phyloP scores from a whole-genome alignment of 2,888 invertebrate species.

The Exephanes ischioxanthus region DNA sequence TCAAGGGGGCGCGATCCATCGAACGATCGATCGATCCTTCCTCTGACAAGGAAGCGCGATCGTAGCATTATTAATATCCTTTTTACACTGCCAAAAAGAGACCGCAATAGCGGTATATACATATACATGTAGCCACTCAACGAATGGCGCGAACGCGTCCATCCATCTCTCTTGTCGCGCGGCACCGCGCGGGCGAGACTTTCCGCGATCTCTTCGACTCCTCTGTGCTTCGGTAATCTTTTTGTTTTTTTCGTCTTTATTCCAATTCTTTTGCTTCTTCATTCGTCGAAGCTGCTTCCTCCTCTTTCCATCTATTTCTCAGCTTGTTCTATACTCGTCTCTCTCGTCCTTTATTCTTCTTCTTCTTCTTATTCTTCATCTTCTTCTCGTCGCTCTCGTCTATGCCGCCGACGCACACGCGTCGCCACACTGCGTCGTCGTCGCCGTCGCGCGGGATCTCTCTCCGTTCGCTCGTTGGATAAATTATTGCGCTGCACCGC shows the following conservation, averaged over 20 bases:
- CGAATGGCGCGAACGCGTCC: slow-evolving; percentile 66
- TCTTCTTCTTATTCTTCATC: slow-evolving; percentile 49
- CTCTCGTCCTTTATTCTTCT: slow-evolving; percentile 42
- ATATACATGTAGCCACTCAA: slow-evolving; percentile 48
- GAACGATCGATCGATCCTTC: slow-evolving; percentile 48
- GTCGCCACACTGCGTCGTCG: slow-evolving; percentile 66
- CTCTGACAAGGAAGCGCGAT: slow-evolving; percentile 67
- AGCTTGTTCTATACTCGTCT: slow-evolving; percentile 12
- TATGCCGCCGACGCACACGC: slow-evolving; percentile 71
- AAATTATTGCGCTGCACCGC: slow-evolving; percentile 65
- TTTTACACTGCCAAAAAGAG: slow-evolving; percentile 69
- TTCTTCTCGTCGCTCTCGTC: slow-evolving; percentile 52
- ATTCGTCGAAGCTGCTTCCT: slow-evolving; percentile 39
- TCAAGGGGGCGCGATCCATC: slow-evolving; percentile 55
- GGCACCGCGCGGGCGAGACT: slow-evolving; percentile 43
- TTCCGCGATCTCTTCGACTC: slow-evolving; percentile 65
- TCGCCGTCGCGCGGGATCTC: slow-evolving; percentile 64
- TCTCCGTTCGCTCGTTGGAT: slow-evolving; percentile 49
- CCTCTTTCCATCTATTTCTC: slow-evolving; percentile 43
- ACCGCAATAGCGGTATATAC: slow-evolving; percentile 54
- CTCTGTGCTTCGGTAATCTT: slow-evolving; percentile 43
- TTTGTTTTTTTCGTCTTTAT: slow-evolving; percentile 4
- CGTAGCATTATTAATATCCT: slow-evolving; percentile 71
- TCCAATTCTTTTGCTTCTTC: slow-evolving; percentile 44
- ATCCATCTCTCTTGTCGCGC: slow-evolving; percentile 70